Evolutionary conservation across 2,888 invertebrate genomes (phyloP), one percentile per base, ranked within the genome.

Genomic region (Apodemia hepburni): DNA sequence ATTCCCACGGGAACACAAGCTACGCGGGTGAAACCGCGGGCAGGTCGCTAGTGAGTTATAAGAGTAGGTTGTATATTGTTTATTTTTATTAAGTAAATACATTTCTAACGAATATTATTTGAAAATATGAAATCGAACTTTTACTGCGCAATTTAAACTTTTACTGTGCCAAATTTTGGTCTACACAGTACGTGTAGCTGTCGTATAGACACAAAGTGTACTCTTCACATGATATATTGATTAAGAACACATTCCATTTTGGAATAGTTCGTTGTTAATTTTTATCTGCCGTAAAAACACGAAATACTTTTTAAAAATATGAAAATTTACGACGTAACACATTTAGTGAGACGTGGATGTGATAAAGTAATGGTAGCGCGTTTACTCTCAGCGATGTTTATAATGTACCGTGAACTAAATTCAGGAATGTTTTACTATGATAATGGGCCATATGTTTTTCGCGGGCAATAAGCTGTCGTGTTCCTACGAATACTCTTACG

Each of bases 391-490:
- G 42, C 42, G 61, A 61, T 67, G 77, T 82, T 79, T 75, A 77
- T 75, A 77, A 67, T 54, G 51, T 54, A 71, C 69, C 66, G 68
- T 70, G 71, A 71, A 75, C 70, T 73, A 69, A 68, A 67, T 65
- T 62, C 64, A 61, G 65, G 64, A 63, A 49, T 59, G 51, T 67
- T 72, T 73, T 12, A 54, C 51, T 54, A 54, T 54, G 51, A 54
- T 68, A 65, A 70, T 64, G 64, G 65, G 71, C 71, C 68, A 71
- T 74, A 76, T 75, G 73, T 82, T 81, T 74, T 77, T 78, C 76
- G 76, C 79, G 73, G 75, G 75, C 73, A 76, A 78, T 78, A 71
- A 69, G 66, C 70, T 71, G 73, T 68, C 68, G 54, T 66, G 66
- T 73, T 75, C 71, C 73, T 75, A 79, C 76, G 42, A 42, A 42